Base-by-base conservation (phyloP, 2,113 vertebrate genomes). In the Siphamia tubifer region DNA sequence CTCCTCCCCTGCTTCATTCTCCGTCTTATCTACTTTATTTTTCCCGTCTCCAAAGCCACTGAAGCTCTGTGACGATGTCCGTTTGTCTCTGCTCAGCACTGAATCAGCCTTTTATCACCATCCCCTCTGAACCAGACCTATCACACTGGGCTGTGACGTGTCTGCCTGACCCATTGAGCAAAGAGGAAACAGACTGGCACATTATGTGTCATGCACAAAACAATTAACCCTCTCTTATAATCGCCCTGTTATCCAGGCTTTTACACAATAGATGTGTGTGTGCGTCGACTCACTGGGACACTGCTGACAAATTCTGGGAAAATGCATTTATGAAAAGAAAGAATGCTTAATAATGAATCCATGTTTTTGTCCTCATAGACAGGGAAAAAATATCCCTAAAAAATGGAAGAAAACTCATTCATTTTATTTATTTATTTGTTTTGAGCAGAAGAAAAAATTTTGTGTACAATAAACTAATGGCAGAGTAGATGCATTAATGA, bases 111-210 rank as follows among this genome's bases (percentile, higher is more conserved):
- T 60, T 38, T 0, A 31, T 56, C 17, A 7, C 28, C 72, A 35
- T n/a, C n/a, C 39, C 25, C 55, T 4, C 38, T 82, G 73, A 72
- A 69, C 65, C 4, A 13, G 19, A 71, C n/a, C n/a, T n/a, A n/a
- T n/a, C n/a, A n/a, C n/a, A n/a, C n/a, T n/a, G 79, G 34, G 44
- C 68, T 23, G 57, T 75, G 77, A 81, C 66, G 54, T 47, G 32
- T 75, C 69, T 40, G 56, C 39, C 34, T 62, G 57, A 79, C 52
- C 21, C 44, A 1, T 35, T 64, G 23, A 27, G 23, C 20, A 8
- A 47, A 30, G 74, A 53, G 58, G 63, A 82, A 81, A 87, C 76
- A 84, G 79, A 82, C 63, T 8, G 49, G 7, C 52, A 64, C 73
- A 70, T 82, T 84, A 80, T 84, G 65, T 73, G 62, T 64, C 21